These are phyloP conservation scores for Triplophysa dalaica DNA, from an alignment of 2,113 vertebrate species.

Conservation along the genomic window DNA sequence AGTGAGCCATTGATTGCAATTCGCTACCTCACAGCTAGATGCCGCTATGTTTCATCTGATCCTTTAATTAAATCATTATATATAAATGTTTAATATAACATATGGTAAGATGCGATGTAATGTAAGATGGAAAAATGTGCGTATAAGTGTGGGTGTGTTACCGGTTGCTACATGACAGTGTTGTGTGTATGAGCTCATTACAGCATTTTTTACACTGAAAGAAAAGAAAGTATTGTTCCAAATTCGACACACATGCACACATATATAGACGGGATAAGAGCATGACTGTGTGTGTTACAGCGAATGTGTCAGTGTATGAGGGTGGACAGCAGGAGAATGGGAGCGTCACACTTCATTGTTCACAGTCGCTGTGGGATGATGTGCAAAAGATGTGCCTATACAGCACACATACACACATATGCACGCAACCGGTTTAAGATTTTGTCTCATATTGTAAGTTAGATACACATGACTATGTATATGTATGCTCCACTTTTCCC, in stretches of 20 bases:
- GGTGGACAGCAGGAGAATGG: slow-evolving; percentile 17
- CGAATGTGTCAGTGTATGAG: slow-evolving; percentile 7
- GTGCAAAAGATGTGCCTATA: background rate
- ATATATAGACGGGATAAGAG: background rate
- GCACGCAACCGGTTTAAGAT: background rate
- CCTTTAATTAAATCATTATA: too few species aligned
- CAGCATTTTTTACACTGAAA: slow-evolving; percentile 6
- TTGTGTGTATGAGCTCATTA: slow-evolving; percentile 42
- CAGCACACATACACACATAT: background rate
- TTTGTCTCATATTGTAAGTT: background rate
- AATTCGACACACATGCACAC: slow-evolving; percentile 19
- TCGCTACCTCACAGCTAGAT: too few species aligned
- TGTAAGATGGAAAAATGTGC: background rate
- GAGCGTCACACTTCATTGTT: slow-evolving; percentile 20
- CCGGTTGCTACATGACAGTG: slow-evolving; percentile 26
- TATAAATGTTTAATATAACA: too few species aligned
- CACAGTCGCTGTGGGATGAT: background rate
- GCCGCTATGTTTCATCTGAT: too few species aligned
- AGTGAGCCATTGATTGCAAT: too few species aligned
- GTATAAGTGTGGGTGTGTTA: slow-evolving; percentile 17
- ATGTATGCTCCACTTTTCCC: background rate
- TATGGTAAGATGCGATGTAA: too few species aligned
- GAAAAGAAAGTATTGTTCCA: slow-evolving; percentile 3
- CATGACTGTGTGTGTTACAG: background rate
- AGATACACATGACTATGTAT: background rate